Base-by-base conservation (phyloP, 1,140 invertebrate genomes). In the Drosophila micromelanica region DNA sequence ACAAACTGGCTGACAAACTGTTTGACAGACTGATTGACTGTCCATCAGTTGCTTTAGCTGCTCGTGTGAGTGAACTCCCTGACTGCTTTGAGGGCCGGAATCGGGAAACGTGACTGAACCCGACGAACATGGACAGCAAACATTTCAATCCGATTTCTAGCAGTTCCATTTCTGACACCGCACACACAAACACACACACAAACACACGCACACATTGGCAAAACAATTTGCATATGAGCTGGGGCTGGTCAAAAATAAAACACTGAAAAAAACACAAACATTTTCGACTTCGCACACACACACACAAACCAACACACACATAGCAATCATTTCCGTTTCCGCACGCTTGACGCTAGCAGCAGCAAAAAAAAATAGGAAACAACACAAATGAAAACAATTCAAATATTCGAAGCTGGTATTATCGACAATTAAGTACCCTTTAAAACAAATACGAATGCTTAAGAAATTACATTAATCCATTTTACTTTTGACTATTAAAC, bases 101-200 rank as follows among this genome's bases (percentile, higher is more conserved):
- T 55, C 71, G 71, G 37, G 23, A 75, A 75, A 84, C 79, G 75
- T 79, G 80, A 84, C 76, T 79, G 70, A 78, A 45, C 60, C 65
- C 61, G 35, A 70, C 63, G 81, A 76, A 71, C 77, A 81, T 70
- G 82, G 78, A 87, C 84, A 76, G 76, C 78, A 89, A 87, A 87
- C 84, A 89, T 87, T 84, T 87, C 84, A 87, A 89, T 90, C 80
- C 76, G 84, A 90, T 85, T 90, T 86, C 71, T 52, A 82, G 74
- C 79, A 77, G 80, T 73, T 90, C 75, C 75, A 79, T 81, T 86
- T 86, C 78, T 69, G 43, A 65, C 49, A 13, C 42, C 51, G 59
- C 72, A 77, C 65, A 61, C 55, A 72, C 69, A 59, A 17, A 17
- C 17, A 59, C 72, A 77, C 65, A 61, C 55, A 72, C 69, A 59